Conservation (phyloP, 30 jellyfish, hydroid and myxozoan species). For the Aurelia coerulea region DNA sequence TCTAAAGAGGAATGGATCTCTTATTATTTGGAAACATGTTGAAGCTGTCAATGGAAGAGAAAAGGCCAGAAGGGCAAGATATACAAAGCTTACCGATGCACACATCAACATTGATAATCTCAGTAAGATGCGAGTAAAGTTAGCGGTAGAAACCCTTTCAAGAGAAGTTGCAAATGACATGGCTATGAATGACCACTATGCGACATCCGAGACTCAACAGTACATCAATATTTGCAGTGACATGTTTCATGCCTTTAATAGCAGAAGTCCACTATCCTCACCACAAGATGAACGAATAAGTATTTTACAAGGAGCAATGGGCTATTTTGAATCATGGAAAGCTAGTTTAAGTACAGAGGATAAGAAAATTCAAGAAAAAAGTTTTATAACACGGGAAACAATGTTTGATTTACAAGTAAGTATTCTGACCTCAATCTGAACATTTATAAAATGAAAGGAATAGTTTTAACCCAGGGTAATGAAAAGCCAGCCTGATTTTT, state of each 20-base stretch:
- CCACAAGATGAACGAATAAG: background rate
- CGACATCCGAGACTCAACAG: background rate
- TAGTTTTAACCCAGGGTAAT: no score
- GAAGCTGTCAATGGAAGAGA: background rate
- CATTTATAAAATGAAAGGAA: no score
- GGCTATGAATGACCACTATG: background rate
- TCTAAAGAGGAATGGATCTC: background rate
- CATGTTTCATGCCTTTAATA: background rate
- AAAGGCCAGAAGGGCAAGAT: background rate
- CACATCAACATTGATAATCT: background rate
- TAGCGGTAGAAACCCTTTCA: slow-evolving; percentile 13
- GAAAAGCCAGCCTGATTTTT: no score
- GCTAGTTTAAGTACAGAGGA: background rate
- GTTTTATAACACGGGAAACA: background rate
- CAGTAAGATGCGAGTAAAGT: slow-evolving; percentile 9
- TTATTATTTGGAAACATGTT: background rate
- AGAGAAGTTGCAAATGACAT: background rate
- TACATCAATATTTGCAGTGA: background rate
- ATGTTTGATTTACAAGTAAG: background rate
- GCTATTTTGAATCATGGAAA: background rate
- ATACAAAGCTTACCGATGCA: background rate
- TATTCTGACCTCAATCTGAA: no score
- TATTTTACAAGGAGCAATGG: background rate
- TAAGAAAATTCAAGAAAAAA: background rate
- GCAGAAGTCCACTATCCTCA: background rate